Percentiles rank a stretch among this genome's conserved stretches.
phyloP scores from a whole-genome alignment of 2,113 vertebrate genomes.

The Oreotrochilus melanogaster region DNA sequence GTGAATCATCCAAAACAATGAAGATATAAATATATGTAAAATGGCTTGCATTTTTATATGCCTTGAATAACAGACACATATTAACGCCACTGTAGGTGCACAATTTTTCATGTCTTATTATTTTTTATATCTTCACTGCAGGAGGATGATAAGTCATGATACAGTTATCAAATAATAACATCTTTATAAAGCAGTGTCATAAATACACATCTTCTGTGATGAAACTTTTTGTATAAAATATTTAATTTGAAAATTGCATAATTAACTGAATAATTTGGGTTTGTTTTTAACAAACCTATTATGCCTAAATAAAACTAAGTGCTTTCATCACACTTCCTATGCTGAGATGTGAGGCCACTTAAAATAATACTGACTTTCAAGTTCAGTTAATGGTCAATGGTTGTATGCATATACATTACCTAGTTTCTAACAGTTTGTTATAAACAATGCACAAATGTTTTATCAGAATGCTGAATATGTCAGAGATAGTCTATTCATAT shows the following conservation, averaged over 20 bases:
- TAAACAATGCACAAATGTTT: background rate
- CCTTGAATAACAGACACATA: background rate
- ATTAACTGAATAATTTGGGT: background rate
- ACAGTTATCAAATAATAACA: background rate
- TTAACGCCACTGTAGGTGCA: background rate
- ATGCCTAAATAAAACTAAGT: background rate
- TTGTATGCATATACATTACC: background rate
- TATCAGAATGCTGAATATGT: background rate
- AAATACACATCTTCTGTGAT: background rate
- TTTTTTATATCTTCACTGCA: background rate
- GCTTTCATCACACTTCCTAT: background rate
- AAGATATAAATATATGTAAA: background rate
- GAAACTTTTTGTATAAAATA: background rate
- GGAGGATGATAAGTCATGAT: background rate
- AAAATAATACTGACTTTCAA: background rate
- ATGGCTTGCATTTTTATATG: background rate
- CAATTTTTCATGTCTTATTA: background rate
- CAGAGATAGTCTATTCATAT: no score
- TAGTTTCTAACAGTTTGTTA: background rate
- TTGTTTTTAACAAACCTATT: background rate
- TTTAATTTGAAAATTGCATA: background rate
- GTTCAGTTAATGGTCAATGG: background rate
- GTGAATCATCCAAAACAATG: background rate
- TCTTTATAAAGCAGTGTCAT: background rate
- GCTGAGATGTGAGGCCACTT: background rate